Conservation (phyloP, 2,113 vertebrate genomes). For the Chascanopsetta lugubris region DNA sequence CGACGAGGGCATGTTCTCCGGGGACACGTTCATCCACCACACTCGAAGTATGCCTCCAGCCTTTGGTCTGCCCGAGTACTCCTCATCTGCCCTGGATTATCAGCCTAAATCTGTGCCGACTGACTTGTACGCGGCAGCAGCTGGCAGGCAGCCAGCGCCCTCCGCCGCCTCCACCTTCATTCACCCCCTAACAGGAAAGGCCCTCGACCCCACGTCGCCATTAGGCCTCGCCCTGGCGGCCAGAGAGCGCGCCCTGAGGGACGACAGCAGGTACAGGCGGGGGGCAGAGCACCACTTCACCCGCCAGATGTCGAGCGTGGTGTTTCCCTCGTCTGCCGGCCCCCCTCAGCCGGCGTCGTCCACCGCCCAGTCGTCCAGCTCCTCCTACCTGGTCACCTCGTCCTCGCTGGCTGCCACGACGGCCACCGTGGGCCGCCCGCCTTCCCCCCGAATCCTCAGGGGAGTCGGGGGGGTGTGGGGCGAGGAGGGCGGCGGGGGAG, state of each 20-base stretch:
- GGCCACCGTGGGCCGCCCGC: conserved; percentile 73
- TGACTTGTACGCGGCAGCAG: conserved; percentile 77
- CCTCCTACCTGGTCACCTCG: conserved; percentile 83
- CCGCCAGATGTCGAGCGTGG: conserved; percentile 74
- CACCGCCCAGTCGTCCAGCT: conserved; percentile 73
- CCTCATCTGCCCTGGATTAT: conserved; percentile 77
- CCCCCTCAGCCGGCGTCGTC: conserved; percentile 76
- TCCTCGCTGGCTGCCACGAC: conserved; percentile 84
- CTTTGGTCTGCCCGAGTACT: conserved; percentile 83
- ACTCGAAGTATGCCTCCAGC: conserved; percentile 84
- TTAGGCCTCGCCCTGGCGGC: conserved; percentile 91
- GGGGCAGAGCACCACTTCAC: conserved; percentile 80
- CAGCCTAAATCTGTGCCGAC: conserved; percentile 82
- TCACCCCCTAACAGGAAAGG: conserved; percentile 91
- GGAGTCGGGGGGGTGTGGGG: conserved; percentile 72
- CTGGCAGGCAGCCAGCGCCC: conserved; percentile 56
- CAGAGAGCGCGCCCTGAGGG: conserved; percentile 88
- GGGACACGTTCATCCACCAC: conserved; percentile 88
- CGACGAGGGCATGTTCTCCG: conserved; percentile 93
- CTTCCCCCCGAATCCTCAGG: conserved; percentile 78
- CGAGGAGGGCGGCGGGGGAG: conserved; percentile 65
- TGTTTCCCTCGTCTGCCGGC: conserved; percentile 75
- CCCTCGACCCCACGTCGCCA: conserved; percentile 89
- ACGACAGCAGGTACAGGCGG: conserved; percentile 80
- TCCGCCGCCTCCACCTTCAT: conserved; percentile 84